phyloP scores from a whole-genome alignment of 2,797 vertebrate genomes.

The Melanotaenia parkinsoni region DNA sequence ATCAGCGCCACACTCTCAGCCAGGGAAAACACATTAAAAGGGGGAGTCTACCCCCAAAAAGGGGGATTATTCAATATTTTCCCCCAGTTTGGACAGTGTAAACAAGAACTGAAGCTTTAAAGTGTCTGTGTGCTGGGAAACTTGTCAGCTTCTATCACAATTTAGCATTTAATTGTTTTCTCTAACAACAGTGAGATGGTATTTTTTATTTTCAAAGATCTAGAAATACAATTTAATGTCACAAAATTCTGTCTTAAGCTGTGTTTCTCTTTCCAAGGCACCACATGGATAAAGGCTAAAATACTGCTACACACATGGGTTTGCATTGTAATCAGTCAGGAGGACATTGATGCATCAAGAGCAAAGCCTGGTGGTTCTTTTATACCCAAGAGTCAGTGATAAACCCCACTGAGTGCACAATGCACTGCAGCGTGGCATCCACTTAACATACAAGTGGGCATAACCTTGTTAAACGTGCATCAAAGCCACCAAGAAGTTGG shows the following conservation, averaged over 20 bases:
- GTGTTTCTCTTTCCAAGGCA: constrained; percentile 15
- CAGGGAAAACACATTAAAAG: constrained; percentile 39
- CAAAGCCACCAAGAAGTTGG: constrained; percentile 41
- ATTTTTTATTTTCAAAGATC: constrained; percentile 14
- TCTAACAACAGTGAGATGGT: background rate
- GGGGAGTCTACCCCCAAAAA: constrained; percentile 18
- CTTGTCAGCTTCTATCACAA: background rate
- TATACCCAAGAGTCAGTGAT: constrained; percentile 17
- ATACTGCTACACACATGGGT: constrained; percentile 1
- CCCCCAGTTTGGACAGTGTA: constrained; percentile 2
- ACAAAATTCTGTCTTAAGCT: constrained; percentile 20
- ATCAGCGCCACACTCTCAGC: constrained; percentile 22
- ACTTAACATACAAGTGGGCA: constrained; percentile 18
- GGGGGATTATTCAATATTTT: constrained; percentile 2
- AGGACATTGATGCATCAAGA: constrained; percentile 16
- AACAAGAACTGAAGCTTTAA: constrained; percentile 34
- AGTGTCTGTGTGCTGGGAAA: constrained; percentile 11
- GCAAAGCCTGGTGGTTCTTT: constrained; percentile 9
- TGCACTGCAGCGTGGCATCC: constrained; percentile 8
- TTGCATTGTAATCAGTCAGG: constrained; percentile 16
- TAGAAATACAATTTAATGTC: constrained; percentile 1
- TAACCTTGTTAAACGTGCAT: constrained; percentile 65
- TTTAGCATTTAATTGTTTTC: constrained; percentile 27
- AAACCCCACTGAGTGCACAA: constrained; percentile 30
- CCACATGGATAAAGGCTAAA: background rate